Evolutionary conservation across 2,113 vertebrate species (phyloP).

Genomic region (Isichthys henryi): DNA sequence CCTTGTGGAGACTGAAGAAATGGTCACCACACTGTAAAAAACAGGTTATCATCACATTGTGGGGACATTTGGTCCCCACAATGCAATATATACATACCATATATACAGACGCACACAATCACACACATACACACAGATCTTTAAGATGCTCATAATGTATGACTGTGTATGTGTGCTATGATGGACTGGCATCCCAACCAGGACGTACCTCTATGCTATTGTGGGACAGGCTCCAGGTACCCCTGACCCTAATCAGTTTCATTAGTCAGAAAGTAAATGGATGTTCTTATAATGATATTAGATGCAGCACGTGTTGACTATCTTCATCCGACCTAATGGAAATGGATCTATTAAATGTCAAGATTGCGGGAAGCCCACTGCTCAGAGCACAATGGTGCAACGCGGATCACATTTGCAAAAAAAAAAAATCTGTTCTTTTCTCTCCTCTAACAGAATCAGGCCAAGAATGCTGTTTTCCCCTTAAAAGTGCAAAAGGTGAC

Average conservation of each 20-base stretch:
- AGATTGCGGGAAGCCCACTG: background rate
- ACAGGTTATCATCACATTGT: background rate
- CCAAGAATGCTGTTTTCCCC: background rate
- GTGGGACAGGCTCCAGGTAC: background rate
- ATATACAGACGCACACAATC: no score
- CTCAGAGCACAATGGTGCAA: background rate
- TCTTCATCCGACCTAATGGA: background rate
- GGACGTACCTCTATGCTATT: background rate
- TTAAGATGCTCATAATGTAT: background rate
- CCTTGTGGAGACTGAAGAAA: background rate
- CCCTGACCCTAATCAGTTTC: background rate
- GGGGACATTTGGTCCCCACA: background rate
- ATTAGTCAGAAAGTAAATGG: background rate
- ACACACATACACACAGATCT: background rate
- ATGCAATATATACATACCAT: background rate
- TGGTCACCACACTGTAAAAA: no score
- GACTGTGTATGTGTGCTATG: background rate
- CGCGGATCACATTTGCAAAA: background rate
- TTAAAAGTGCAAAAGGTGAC: background rate
- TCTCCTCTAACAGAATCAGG: background rate
- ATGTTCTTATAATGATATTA: background rate
- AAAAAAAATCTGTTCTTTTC: background rate
- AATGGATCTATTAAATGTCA: background rate
- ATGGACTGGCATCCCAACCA: background rate
- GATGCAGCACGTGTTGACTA: background rate